These are phyloP conservation scores for Argyra leucocephala DNA, from an alignment of 2,888 invertebrate species.

Conservation along the genomic window DNA sequence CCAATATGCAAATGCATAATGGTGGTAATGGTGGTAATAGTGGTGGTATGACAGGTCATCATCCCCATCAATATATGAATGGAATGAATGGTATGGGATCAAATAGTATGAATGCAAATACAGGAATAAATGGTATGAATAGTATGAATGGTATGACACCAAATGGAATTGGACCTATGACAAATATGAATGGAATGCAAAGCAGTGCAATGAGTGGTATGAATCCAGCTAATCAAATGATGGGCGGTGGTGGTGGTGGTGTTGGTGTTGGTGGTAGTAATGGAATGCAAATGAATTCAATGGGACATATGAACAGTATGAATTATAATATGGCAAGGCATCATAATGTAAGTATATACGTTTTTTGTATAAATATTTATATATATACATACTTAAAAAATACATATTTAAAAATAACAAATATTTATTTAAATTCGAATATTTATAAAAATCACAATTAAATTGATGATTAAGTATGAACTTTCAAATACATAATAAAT, in stretches of 20 bases:
- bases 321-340: conserved; percentile 38
- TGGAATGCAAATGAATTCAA: conserved; percentile 31
- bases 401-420: no score
- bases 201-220: conserved; percentile 23
- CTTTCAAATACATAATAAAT: no score
- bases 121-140: conserved; percentile 40
- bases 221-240: conserved; percentile 38
- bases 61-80: conserved; percentile 39
- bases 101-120: conserved; percentile 31
- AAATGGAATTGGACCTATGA: conserved; percentile 47
- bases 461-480: no score
- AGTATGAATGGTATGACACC: conserved; percentile 51
- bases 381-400: no score
- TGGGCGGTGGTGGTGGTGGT: conserved; percentile 14
- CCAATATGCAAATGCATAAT: conserved; percentile 22
- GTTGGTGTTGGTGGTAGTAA: conserved; percentile 9
- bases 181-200: conserved; percentile 44
- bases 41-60: conserved; percentile 28
- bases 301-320: conserved; percentile 37
- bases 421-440: no score
- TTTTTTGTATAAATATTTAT: no score
- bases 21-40: conserved; percentile 22
- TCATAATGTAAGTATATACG: conserved; percentile 40
- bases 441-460: no score
- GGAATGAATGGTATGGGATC: conserved; percentile 29